Base-by-base conservation (phyloP, 2,888 invertebrate genomes). In the Volucella zonaria region DNA sequence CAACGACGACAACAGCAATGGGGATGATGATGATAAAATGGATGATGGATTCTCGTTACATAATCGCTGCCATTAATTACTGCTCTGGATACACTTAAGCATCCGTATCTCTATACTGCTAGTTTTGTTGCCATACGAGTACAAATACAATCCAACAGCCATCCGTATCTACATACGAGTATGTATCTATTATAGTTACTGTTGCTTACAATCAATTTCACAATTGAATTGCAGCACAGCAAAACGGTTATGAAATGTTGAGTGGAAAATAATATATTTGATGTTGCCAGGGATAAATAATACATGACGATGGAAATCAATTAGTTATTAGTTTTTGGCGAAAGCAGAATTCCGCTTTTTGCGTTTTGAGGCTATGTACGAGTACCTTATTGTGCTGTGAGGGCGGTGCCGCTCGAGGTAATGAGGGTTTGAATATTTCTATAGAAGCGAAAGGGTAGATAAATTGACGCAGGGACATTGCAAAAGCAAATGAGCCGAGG, bases 11-110 rank as follows among this genome's bases (percentile, higher is more conserved):
- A 81, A 15, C 64, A 64, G 23, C 45, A 75, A 40, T 56, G 40
- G 74, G 58, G 68, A 43, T 56, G 61, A 68, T 71, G 71, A 79
- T 74, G 74, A 68, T 74, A 78, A 67, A 78, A 82, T 78, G 66
- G 74, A 74, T 83, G 83, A 83, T 83, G 71, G 79, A 75, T 83
- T 79, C 70, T 70, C 75, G 79, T 79, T 79, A 83, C 79, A 79
- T 79, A 83, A 83, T 83, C 83, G 79, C 75, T 76, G 70, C 56
- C 79, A 83, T 79, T 83, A 83, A 79, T 79, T 83, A 83, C 79
- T 79, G 79, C 71, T 71, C 51, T 49, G 58, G 66, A 49, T 68
- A 47, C 18, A 51, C 42, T 31, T 31, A 31, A 31, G 6, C 31
- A 31, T 0, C 31, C 31, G 31, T 31, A 31, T 31, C 31, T 23